phyloP scores from a whole-genome alignment of 2,797 vertebrate genomes.

The Gallirallus australis region DNA sequence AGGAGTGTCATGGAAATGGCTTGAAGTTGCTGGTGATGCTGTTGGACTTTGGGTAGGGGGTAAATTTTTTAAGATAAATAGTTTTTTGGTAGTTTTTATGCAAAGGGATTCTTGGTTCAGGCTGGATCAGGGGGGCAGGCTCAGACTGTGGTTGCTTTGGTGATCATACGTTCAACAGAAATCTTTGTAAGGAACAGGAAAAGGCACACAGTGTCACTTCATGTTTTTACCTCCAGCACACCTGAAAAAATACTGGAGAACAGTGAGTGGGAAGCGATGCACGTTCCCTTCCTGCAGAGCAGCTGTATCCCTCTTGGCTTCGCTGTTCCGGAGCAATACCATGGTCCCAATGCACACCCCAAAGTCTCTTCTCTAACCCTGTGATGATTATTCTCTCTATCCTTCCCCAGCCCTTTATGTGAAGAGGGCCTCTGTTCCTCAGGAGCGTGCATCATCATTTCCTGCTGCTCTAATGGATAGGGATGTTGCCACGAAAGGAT shows the following conservation, averaged over 20 bases:
- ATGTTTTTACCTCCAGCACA: background rate
- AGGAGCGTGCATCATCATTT: background rate
- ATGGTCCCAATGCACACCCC: background rate
- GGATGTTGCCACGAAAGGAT: background rate
- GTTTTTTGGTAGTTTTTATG: background rate
- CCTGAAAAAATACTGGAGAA: background rate
- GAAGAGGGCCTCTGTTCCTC: background rate
- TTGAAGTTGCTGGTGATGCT: background rate
- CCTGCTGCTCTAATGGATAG: background rate
- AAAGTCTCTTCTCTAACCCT: background rate
- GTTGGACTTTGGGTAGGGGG: background rate
- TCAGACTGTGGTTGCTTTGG: background rate
- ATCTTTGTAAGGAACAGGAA: background rate
- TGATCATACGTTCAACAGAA: background rate
- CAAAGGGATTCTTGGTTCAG: background rate
- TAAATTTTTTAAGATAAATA: background rate
- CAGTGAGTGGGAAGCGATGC: background rate
- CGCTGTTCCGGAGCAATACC: background rate
- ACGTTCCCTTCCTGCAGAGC: background rate
- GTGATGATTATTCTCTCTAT: background rate
- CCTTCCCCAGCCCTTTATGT: background rate
- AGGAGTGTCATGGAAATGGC: background rate
- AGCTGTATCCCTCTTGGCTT: background rate
- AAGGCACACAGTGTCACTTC: background rate
- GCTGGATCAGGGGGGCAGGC: rapidly evolving